Evolutionary conservation across 2,888 invertebrate genomes (phyloP), one percentile per base, ranked within the genome.

Genomic region (Idaea dimidiata): DNA sequence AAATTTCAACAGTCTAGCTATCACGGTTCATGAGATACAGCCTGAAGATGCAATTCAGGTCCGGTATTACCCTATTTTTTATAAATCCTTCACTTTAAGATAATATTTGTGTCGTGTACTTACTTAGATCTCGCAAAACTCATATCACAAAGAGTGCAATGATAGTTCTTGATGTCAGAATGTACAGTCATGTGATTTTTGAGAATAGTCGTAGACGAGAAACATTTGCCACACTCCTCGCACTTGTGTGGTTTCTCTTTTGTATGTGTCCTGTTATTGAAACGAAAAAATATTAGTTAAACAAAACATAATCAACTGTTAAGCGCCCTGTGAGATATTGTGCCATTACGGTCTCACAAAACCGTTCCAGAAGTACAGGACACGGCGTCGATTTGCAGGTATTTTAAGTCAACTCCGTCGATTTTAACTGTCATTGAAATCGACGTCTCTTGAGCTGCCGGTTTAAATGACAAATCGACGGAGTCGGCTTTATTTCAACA

Each of bases 211-310:
- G 68, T 68, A 0, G 86, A 78, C 0, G 75, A 63, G 75, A 87
- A 91, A 54, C 56, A 73, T 67, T 88, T 89, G 56, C 82, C 85
- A 69, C 93, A 91, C 24, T 84, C 82, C 0, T 70, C 68, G 64
- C 93, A 93, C 32, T 78, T 72, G 67, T 81, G 86, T 0, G 89
- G 89, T 62, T 81, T 87, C 74, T 93, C 92, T 63, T 90, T 89
- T 0, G 91, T 88, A 66, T 93, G 93, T 2, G 80, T 81, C 64
- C 93, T 93, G 74, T 43, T 33, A 33, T 14, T 57, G 18, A 54
- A 53, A 18, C 17, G 54, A 3, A 53, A 58, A 16, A 8, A 16
- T 53, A n/a, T 24, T 43, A 58, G 56, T 17, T 10, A 17, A 8
- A 17, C 18, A 6, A 0, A 14, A 57, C 31, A 16, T 56, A 8